phyloP scores from a whole-genome alignment of 2,888 invertebrate genomes.

The Spicauda simplicius region DNA sequence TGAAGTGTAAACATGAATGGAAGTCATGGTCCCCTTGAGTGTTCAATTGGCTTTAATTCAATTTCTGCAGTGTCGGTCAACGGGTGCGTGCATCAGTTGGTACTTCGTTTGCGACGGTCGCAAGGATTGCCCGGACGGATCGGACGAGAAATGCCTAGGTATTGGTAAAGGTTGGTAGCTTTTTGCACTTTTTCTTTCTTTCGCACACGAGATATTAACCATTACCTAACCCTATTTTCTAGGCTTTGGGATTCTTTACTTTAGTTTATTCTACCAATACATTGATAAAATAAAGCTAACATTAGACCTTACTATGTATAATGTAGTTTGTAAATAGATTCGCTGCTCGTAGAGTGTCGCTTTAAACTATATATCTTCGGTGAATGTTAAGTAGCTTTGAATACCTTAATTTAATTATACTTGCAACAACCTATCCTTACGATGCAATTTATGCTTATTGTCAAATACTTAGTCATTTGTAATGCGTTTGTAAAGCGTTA shows the following conservation, averaged over 20 bases:
- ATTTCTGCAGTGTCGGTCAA: slow-evolving; percentile 90
- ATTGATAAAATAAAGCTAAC: too few relatives aligned
- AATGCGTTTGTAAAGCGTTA: too few relatives aligned
- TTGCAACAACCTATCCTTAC: too few relatives aligned
- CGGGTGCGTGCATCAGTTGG: slow-evolving; percentile 95
- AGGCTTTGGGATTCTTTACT: slow-evolving; percentile 13
- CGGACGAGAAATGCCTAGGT: slow-evolving; percentile 92
- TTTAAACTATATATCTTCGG: too few relatives aligned
- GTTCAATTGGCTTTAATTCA: slow-evolving; percentile 35
- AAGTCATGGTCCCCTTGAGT: slow-evolving; percentile 29
- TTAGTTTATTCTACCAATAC: too few relatives aligned
- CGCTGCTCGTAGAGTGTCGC: too few relatives aligned
- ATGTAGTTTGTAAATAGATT: too few relatives aligned
- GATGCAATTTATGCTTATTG: too few relatives aligned
- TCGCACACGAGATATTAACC: slow-evolving; percentile 35
- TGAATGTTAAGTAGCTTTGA: too few relatives aligned
- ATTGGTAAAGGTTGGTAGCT: slow-evolving; percentile 75
- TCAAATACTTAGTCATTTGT: too few relatives aligned
- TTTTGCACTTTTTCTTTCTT: slow-evolving; percentile 56
- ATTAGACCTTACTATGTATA: too few relatives aligned
- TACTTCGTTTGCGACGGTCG: slow-evolving; percentile 96
- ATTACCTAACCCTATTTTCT: background rate
- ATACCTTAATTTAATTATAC: too few relatives aligned
- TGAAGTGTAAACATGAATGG: slow-evolving; percentile 25
- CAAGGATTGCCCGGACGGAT: slow-evolving; percentile 93